phyloP scores from a whole-genome alignment of 92 coral and sea anemone species.

The Anthopleura xanthogrammica region DNA sequence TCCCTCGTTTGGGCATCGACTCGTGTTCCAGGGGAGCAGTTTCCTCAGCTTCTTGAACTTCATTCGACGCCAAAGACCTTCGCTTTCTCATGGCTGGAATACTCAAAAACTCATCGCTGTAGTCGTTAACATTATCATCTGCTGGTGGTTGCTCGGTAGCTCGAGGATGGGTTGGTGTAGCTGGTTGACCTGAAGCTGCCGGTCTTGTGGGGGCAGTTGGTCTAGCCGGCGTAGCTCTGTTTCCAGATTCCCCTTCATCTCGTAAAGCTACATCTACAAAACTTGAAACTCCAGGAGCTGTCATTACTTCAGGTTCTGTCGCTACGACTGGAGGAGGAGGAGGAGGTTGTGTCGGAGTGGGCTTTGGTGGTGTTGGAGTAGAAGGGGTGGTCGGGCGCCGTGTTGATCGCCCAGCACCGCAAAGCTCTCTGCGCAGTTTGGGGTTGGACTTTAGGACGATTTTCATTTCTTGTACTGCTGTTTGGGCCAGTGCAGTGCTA shows the following conservation, averaged over 20 bases:
- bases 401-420: background rate
- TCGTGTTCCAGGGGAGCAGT: background rate
- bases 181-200: background rate
- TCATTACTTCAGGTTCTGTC: background rate
- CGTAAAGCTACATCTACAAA: background rate
- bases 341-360: background rate
- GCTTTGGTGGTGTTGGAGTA: slow-evolving; percentile 5
- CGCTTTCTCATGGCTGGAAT: slow-evolving; percentile 16
- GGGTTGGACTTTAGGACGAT: slow-evolving; percentile 8
- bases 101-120: slow-evolving; percentile 22
- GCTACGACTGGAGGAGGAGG: background rate
- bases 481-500: background rate
- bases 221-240: background rate
- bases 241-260: background rate
- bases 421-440: slow-evolving; percentile 1
- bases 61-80: slow-evolving; percentile 12
- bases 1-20: background rate
- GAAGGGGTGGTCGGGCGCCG: background rate
- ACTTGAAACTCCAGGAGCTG: background rate
- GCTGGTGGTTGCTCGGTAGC: background rate
- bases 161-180: background rate
- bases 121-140: background rate
- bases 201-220: background rate
- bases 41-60: background rate
- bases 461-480: background rate